A percentile compares a stretch with the other conserved stretches of the same genome.
phyloP scores from a whole-genome alignment of 2,797 vertebrate genomes.

The Coreius guichenoti region DNA sequence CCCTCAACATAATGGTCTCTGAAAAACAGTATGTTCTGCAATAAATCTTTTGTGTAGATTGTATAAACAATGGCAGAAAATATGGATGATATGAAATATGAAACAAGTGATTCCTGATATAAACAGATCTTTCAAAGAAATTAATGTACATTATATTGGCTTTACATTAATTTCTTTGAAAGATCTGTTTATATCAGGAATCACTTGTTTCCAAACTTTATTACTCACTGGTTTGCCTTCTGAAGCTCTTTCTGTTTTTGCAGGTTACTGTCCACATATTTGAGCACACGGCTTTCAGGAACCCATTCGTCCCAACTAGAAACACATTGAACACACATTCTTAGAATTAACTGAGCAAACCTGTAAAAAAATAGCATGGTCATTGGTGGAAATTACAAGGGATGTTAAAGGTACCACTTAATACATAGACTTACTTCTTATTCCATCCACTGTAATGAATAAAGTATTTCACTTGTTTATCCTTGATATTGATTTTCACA shows the following conservation, averaged over 20 bases:
- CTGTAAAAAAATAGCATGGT: conserved; percentile 19
- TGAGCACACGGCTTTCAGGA: conserved; percentile 98
- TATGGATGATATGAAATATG: too few relatives aligned
- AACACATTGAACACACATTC: conserved; percentile 53
- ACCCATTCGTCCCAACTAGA: conserved; percentile 99
- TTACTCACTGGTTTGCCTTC: conserved; percentile 97
- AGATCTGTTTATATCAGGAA: neutral
- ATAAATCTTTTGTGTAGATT: neutral
- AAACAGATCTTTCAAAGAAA: too few relatives aligned
- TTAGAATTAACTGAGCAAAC: conserved; percentile 17
- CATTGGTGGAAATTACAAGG: neutral
- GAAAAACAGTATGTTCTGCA: conserved; percentile 38
- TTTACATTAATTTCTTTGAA: neutral
- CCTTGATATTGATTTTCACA: conserved; percentile 98
- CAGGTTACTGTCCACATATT: conserved; percentile 99
- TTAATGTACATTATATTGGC: neutral
- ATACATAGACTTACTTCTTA: conserved; percentile 90
- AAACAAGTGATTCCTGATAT: too few relatives aligned
- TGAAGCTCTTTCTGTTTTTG: conserved; percentile 99
- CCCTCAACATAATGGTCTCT: conserved; percentile 99
- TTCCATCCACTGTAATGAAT: conserved; percentile 99
- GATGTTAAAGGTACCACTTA: neutral
- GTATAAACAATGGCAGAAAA: neutral
- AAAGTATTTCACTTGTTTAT: conserved; percentile 99
- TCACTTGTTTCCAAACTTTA: neutral